Evolutionary conservation across 1,140 invertebrate genomes (phyloP), one percentile per base, ranked within the genome.

Genomic region (Batillaria attramentaria): DNA sequence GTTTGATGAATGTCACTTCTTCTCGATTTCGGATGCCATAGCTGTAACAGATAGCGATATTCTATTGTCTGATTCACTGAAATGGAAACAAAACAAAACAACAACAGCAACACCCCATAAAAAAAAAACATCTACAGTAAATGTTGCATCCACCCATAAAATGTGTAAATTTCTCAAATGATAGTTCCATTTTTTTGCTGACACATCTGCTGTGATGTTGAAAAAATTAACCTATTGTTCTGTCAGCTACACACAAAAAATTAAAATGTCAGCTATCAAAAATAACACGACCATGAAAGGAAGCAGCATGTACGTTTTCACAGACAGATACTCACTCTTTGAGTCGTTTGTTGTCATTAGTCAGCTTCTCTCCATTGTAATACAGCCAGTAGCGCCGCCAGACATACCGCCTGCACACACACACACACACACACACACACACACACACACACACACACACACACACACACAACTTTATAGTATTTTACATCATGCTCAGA

Each of bases 381-480:
- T 92, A 92, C 33, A 95, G 89, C 89, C 93, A 91, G 84, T 94
- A 94, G 28, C 93, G 94, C 82, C 90, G 93, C 95, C 94, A 95
- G 79, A 95, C 91, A 87, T 95, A 94, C 79, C 91, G 92, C 95
- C 90, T 91, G 77, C 33, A 60, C 33, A 57, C 4, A 2, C 24
- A 5, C 75, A 41, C 41, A 50, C 8, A 42, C 28, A 79, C 28
- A 37, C 1, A 60, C 50, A 74, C 4, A 54, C 46, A 54, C 46
- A 74, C 24, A 57, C 8, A 54, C 8, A 28, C 20, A 60, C 24
- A 57, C 18, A 50, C 28, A 42, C 3, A 5, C 8, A 57, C 0
- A 20, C 6, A 28, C 0, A 74, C 31, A 57, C n/a, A 31, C 8
- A 24, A 35, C 10, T 3, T 1, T 33, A 62, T 35, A 33, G 37